Evolutionary conservation across 92 coral and sea anemone species (phyloP).

Genomic region (Palythoa grandis): DNA sequence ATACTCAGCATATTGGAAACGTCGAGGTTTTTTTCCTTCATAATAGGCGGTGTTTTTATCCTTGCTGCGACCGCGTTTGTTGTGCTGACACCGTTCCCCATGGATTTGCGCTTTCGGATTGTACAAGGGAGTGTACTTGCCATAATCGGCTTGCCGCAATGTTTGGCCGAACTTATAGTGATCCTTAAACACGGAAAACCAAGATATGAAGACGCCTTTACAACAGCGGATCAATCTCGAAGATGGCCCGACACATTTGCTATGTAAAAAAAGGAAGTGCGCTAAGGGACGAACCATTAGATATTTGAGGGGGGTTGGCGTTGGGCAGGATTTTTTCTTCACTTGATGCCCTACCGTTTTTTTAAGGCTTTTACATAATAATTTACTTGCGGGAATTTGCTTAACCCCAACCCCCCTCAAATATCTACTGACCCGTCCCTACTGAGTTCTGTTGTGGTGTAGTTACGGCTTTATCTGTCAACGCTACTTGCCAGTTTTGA

Average conservation of each 20-base stretch:
- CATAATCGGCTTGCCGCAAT: constrained; percentile 53
- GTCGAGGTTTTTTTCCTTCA: constrained; percentile 72
- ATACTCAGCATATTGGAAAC: constrained; percentile 82
- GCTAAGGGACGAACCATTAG: too few relatives aligned
- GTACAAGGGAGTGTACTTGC: constrained; percentile 47
- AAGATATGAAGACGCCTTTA: constrained; percentile 22
- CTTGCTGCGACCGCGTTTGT: constrained; percentile 62
- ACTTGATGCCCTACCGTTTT: too few relatives aligned
- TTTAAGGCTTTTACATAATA: too few relatives aligned
- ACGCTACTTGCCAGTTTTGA: too few relatives aligned
- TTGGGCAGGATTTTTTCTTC: too few relatives aligned
- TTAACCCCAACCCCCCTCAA: too few relatives aligned
- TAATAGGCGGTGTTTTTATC: constrained; percentile 60
- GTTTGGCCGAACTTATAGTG: constrained; percentile 70
- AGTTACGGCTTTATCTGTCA: too few relatives aligned
- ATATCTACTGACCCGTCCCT: too few relatives aligned
- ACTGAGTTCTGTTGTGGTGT: too few relatives aligned
- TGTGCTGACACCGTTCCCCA: constrained; percentile 56
- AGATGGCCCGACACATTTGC: not conserved
- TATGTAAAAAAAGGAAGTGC: not conserved
- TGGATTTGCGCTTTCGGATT: not conserved
- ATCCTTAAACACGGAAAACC: constrained; percentile 62
- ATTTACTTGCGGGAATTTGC: too few relatives aligned
- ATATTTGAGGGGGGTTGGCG: too few relatives aligned
- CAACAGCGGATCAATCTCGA: not conserved